Evolutionary conservation across 2,797 vertebrate species (phyloP).

Genomic region (Cygnus olor): DNA sequence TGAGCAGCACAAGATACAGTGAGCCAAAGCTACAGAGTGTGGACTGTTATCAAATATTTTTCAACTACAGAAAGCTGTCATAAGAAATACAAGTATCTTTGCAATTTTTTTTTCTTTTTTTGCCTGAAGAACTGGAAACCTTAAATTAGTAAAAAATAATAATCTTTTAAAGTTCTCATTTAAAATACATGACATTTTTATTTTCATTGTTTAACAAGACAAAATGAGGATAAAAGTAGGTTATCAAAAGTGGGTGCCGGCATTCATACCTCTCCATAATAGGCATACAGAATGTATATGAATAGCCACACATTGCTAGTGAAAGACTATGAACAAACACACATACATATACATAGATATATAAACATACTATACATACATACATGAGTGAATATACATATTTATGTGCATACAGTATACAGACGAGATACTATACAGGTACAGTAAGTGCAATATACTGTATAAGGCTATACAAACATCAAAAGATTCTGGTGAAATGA

Average conservation of each 20-base stretch:
- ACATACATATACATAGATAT: constrained; percentile 45
- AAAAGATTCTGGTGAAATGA: constrained; percentile 26
- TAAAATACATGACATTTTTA: constrained; percentile 71
- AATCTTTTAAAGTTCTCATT: constrained; percentile 60
- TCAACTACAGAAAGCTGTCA: background rate
- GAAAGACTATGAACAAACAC: constrained; percentile 47
- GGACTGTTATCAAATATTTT: background rate
- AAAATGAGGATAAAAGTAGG: constrained; percentile 63
- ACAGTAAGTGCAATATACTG: constrained; percentile 54
- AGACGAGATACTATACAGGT: constrained; percentile 67
- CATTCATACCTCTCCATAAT: constrained; percentile 46
- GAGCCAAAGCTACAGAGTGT: background rate
- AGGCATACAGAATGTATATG: constrained; percentile 47
- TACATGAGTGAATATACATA: constrained; percentile 48
- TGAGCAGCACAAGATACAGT: background rate
- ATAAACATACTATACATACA: constrained; percentile 62
- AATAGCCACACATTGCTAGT: constrained; percentile 51
- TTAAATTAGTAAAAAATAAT: constrained; percentile 42
- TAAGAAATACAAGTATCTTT: background rate
- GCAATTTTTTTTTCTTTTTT: background rate
- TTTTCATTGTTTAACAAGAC: constrained; percentile 69
- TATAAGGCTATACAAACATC: constrained; percentile 58
- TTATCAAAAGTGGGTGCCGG: constrained; percentile 64
- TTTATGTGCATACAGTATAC: constrained; percentile 42
- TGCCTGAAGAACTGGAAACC: background rate